Evolutionary conservation across 2,113 vertebrate genomes (phyloP).

Genomic region (Tyto alba): DNA sequence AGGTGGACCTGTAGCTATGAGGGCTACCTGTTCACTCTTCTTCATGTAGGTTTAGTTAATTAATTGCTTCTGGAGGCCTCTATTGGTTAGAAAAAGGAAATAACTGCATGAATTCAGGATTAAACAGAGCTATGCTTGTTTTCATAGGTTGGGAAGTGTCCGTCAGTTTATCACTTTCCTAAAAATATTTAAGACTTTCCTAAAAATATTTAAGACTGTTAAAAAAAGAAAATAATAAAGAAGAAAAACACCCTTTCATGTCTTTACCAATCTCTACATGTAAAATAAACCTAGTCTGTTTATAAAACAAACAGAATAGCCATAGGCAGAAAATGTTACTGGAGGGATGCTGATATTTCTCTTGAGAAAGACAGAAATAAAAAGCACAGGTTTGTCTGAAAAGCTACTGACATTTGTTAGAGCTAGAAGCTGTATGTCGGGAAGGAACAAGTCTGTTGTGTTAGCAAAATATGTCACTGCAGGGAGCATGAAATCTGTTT

Average conservation of each 20-base stretch:
- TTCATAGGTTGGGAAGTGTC: background rate
- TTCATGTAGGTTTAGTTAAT: background rate
- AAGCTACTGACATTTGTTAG: conserved; percentile 49
- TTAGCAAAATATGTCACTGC: conserved; percentile 56
- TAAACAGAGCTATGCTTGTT: background rate
- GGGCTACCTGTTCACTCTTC: background rate
- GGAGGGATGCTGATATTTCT: conserved; percentile 11
- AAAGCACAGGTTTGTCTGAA: conserved; percentile 52
- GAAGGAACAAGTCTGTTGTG: conserved; percentile 52
- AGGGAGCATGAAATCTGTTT: conserved; percentile 33
- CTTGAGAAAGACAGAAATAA: conserved; percentile 37
- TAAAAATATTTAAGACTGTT: background rate
- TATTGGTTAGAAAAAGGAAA: background rate
- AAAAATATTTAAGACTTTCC: background rate
- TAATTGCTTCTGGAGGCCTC: background rate
- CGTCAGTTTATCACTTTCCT: background rate
- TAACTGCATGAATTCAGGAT: background rate
- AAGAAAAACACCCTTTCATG: background rate
- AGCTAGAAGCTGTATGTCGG: conserved; percentile 23
- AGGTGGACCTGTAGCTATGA: background rate
- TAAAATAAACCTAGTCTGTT: background rate
- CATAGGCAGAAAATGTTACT: background rate
- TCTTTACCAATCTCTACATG: background rate
- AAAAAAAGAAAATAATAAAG: no score
- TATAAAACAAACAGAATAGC: conserved; percentile 30